Percentiles rank a stretch among this genome's conserved stretches.
Evolutionary conservation across 2,888 invertebrate genomes (phyloP).

Genomic region (Sinhomidia bicolor): DNA sequence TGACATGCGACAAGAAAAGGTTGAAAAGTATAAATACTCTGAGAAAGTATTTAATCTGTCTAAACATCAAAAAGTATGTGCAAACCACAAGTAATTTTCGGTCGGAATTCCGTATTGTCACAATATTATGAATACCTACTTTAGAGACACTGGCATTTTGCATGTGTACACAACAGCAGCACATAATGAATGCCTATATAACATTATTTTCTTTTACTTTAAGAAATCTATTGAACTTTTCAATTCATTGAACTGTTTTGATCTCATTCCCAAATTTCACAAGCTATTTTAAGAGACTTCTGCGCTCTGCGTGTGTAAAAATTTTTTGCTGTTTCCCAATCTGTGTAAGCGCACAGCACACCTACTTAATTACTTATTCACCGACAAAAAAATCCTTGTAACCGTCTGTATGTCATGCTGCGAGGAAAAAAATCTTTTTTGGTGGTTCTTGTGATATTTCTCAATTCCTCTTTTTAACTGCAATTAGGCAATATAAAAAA

Average conservation of each 20-base stretch:
- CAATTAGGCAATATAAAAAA: conserved; percentile 11
- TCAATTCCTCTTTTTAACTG: not conserved
- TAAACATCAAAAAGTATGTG: not conserved
- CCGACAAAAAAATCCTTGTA: conserved; percentile 23
- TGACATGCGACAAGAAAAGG: not conserved
- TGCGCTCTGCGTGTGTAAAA: too few species aligned
- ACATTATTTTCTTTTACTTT: not conserved
- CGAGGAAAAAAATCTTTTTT: not conserved
- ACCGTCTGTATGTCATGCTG: not conserved
- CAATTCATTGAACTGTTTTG: conserved; percentile 18
- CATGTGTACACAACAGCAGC: not conserved
- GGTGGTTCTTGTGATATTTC: conserved; percentile 2
- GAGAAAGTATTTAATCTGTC: not conserved
- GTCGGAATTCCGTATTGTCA: not conserved
- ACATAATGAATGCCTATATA: not conserved
- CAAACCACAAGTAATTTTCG: not conserved
- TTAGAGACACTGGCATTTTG: not conserved
- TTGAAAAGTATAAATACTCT: not conserved
- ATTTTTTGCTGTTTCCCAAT: not conserved
- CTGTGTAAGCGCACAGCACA: not conserved
- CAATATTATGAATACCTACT: too few species aligned
- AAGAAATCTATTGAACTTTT: not conserved
- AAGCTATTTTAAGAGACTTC: not conserved
- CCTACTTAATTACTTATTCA: conserved; percentile 25
- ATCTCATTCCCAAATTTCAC: conserved; percentile 16